Evolutionary conservation across 2,113 vertebrate genomes (phyloP), one percentile per base, ranked within the genome.

Genomic region (Podilymbus podiceps): DNA sequence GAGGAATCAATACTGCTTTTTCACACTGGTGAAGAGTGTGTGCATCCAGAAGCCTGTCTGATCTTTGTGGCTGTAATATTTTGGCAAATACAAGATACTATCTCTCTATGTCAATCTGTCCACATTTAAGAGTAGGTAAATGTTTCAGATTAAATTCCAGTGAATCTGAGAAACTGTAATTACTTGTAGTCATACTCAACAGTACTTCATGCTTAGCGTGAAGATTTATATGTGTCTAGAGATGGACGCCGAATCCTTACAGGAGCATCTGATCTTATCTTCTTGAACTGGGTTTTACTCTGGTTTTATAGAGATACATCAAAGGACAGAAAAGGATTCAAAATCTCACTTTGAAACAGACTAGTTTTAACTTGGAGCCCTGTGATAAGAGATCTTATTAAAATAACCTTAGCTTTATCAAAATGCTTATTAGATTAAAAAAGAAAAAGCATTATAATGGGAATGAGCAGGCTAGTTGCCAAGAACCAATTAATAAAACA

Each of bases 401-500:
- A 88, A 95, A 84, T 90, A 91, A 84, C 15, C 12, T 64, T 88
- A 77, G 27, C 17, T 92, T 64, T 92, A 90, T 90, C 66, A 80
- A 96, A 91, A 80, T 78, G 10, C 15, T 90, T 85, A 83, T 93
- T 87, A 92, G 58, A 91, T 92, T 38, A 38, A 38, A 38, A 38
- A 69, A 71, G 93, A 92, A 93, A 91, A 79, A 16, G 8, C 11
- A 72, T 89, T 94, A 68, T 53, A 92, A 85, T 80, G 27, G 40
- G 50, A 96, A 86, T 13, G 3, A 93, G 11, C 28, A 62, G 49
- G 50, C 42, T 89, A 92, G 47, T 64, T 92, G 55, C 69, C 86
- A 92, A 71, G 63, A 90, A 74, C 3, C 38, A 95, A 63, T 91
- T 94, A 95, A 89, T 84, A 85, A 95, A 96, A 90, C 15, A 52